These are phyloP conservation scores for Listronotus oregonensis DNA, from an alignment of 1,140 invertebrate genomes.

Conservation along the genomic window DNA sequence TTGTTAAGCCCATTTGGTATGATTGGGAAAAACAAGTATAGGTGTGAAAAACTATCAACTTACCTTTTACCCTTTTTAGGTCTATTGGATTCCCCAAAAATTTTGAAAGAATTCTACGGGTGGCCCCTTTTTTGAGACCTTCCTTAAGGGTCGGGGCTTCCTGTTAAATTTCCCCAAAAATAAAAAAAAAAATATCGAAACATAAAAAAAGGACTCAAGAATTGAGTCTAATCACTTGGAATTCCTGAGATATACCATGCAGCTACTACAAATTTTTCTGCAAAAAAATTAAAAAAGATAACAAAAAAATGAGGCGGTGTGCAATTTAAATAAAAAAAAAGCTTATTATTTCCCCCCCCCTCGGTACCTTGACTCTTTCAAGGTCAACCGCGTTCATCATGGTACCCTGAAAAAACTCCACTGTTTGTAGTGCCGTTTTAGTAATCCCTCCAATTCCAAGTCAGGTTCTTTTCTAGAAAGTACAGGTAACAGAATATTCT, in stretches of 20 bases:
- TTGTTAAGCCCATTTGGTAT: too few relatives aligned
- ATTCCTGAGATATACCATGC: conserved; percentile 44
- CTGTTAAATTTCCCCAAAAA: conserved; percentile 65
- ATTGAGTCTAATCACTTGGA: conserved; percentile 24
- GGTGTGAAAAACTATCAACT: conserved; percentile 50
- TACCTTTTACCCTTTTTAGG: conserved; percentile 98
- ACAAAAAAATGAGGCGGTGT: conserved; percentile 10
- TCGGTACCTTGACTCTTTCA: conserved; percentile 93
- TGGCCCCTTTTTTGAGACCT: conserved; percentile 98
- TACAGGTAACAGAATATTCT: conserved; percentile 49
- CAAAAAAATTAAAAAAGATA: conserved; percentile 22
- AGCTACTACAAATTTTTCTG: conserved; percentile 32
- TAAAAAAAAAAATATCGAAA: conserved; percentile 36
- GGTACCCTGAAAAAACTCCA: conserved; percentile 99
- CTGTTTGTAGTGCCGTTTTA: conserved; percentile 99
- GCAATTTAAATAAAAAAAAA: conserved; percentile 8
- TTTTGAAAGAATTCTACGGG: conserved; percentile 99
- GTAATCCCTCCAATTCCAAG: conserved; percentile 95
- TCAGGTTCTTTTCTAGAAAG: conserved; percentile 87
- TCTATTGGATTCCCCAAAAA: conserved; percentile 99
- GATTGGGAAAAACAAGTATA: conserved; percentile 10
- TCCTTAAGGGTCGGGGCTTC: conserved; percentile 96
- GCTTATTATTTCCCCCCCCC: neutral
- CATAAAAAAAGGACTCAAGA: conserved; percentile 22
- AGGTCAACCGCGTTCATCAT: conserved; percentile 99